These are phyloP conservation scores for Diorhabda sublineata DNA, from an alignment of 1,140 invertebrate species.

Conservation along the genomic window DNA sequence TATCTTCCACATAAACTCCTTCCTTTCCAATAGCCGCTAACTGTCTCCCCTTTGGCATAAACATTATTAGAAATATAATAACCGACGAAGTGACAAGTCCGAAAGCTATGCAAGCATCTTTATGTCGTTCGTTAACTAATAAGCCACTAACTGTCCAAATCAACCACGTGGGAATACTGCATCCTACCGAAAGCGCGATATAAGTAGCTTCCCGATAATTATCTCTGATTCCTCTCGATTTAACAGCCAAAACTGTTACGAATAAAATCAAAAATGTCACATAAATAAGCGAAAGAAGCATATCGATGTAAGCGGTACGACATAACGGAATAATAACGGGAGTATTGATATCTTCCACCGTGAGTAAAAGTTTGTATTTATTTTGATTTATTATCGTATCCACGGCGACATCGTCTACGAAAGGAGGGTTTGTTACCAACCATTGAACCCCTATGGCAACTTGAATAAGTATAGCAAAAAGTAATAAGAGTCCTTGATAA, in stretches of 20 bases:
- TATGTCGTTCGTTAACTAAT: constrained; percentile 68
- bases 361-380: constrained; percentile 46
- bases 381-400: constrained; percentile 35
- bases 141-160: constrained; percentile 74
- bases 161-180: constrained; percentile 81
- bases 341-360: constrained; percentile 44
- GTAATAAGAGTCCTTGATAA: constrained; percentile 83
- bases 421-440: constrained; percentile 70
- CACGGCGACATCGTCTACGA: constrained; percentile 51
- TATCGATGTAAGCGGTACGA: constrained; percentile 62
- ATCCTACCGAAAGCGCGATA: constrained; percentile 79
- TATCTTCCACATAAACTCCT: constrained; percentile 71
- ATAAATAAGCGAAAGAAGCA: constrained; percentile 77
- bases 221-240: constrained; percentile 83
- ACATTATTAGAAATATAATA: constrained; percentile 87
- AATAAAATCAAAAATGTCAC: constrained; percentile 77
- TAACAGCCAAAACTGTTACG: constrained; percentile 77
- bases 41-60: constrained; percentile 88
- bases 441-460: constrained; percentile 84
- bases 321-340: constrained; percentile 52
- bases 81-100: constrained; percentile 78
- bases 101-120: constrained; percentile 83
- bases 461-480: constrained; percentile 86
- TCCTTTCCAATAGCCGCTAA: constrained; percentile 82
- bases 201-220: constrained; percentile 88